Base-by-base conservation (phyloP, 2,888 invertebrate genomes). In the Hipparchia semele region DNA sequence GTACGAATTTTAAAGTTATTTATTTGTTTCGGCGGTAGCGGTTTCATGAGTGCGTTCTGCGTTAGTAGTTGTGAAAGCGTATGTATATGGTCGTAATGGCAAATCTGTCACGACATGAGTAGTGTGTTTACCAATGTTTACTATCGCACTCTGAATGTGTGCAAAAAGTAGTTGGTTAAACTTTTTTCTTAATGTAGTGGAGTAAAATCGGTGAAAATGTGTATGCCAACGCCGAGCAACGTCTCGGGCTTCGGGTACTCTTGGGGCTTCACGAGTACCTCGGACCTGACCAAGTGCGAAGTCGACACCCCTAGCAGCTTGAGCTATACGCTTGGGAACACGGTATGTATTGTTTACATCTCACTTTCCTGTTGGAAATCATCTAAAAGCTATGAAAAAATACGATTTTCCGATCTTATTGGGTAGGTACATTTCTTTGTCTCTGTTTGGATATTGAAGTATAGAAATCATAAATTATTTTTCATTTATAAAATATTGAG, bases 191-290 rank as follows among this genome's bases (percentile, higher is more conserved):
- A 79, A 83, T 85, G 87, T 87, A 81, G 86, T 85, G 83, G 84
- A 81, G 23, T 80, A 79, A 80, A 80, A 77, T 81, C 80, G 73
- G 78, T 83, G 80, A 94, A 90, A 86, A 94, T 94, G 94, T 94
- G 94, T 91, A 94, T 94, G 94, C 94, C 94, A 80, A 94, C 94
- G 78, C 94, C 94, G 81, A 94, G 90, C 78, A 94, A 94, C 90
- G 94, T 94, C 75, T 89, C 94, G 83, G 93, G 94, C 76, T 94
- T 94, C 84, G 94, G 94, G 69, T 94, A 94, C 82, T 90, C 94
- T 76, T 94, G 94, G 94, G 93, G 93, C 77, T 94, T 94, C 82
- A 91, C 94, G 75, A 92, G 92, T 76, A 85, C 93, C 13, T 70
- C 93, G 60, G 94, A 94, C 77, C 92, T 93, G 76, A 91, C 92